Base-by-base conservation (phyloP, 2,113 vertebrate species). In the Tupaia tana region DNA sequence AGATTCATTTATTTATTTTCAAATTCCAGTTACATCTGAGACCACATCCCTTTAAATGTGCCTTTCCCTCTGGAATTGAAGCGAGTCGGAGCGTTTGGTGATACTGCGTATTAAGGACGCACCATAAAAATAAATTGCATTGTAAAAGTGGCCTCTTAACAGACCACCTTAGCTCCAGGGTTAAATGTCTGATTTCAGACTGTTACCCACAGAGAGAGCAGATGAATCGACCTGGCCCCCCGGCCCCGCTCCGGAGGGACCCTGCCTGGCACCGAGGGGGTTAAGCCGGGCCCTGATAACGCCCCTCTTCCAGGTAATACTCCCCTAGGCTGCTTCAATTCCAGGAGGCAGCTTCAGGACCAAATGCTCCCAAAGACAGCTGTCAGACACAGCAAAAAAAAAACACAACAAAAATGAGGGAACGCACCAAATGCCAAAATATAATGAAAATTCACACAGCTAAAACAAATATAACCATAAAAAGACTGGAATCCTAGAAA, bases 401-500 rank as follows among this genome's bases (percentile, higher is more conserved):
- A 59, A 27, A 61, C 4, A 31, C 96, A 95, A 70, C 27, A 64
- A 12, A 91, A 59, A 71, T 7, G 91, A 93, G 97, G 93, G 97
- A 86, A 88, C 59, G 82, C 66, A 94, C 95, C 97, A 90, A 96
- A 97, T 94, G 97, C 97, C 98, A 98, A 97, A 98, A 97, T 97
- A 97, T 88, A 86, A 95, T 69, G 67, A 96, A 98, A 97, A 98
- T 97, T 97, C 98, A 97, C 97, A 98, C 97, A 96, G 98, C 97
- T 97, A 97, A 98, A 98, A 98, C 98, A 98, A 98, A 98, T 92
- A 97, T 90, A 96, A 97, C 98, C 98, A 98, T 98, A 98, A 98
- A 97, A 98, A 98, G 98, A 97, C 64, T 92, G 97, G 98, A 97
- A 97, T 97, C 98, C 97, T 97, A 95, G 92, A 95, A 97, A 97